phyloP scores from a whole-genome alignment of 2,113 vertebrate genomes.

The Donacobius atricapilla region DNA sequence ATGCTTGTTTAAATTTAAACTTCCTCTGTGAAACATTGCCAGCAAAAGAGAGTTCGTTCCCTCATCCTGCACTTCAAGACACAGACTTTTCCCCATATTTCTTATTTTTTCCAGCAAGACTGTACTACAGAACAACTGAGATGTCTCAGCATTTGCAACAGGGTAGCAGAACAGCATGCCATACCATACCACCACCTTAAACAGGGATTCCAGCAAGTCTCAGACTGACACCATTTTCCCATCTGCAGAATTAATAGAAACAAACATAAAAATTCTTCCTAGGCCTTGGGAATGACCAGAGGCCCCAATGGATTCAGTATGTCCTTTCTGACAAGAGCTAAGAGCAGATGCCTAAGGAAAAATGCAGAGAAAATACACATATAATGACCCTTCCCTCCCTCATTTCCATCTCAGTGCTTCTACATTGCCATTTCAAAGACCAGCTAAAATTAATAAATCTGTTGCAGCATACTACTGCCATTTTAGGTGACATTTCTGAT shows the following conservation, averaged over 20 bases:
- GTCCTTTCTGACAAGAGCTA: neutral
- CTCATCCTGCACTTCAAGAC: neutral
- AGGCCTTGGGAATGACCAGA: neutral
- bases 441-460: neutral
- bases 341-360: neutral
- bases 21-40: neutral
- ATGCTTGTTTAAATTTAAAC: neutral
- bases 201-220: neutral
- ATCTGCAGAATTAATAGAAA: neutral
- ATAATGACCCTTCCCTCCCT: neutral
- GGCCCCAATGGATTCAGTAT: accelerated
- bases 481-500: neutral
- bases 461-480: neutral
- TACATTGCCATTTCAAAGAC: neutral
- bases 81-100: neutral
- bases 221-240: neutral
- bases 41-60: neutral
- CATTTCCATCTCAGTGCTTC: neutral
- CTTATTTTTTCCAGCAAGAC: neutral
- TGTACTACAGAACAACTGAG: neutral
- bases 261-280: neutral
- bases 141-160: neutral
- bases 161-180: neutral
- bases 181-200: neutral
- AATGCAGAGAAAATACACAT: neutral